These are phyloP conservation scores for Hyperoplus immaculatus DNA, from an alignment of 2,797 vertebrate genomes.

Conservation along the genomic window DNA sequence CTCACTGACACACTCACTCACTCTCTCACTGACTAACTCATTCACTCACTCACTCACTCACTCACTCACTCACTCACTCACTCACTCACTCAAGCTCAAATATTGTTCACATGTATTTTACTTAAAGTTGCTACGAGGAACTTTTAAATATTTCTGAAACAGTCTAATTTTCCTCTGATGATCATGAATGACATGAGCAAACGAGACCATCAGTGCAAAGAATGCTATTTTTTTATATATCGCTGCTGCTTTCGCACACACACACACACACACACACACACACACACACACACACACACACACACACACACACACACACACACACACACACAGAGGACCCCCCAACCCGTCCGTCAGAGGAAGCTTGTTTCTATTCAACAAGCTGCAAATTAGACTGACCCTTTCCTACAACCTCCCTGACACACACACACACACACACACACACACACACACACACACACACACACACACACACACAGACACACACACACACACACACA, in stretches of 20 bases:
- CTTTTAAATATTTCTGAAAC: too few relatives aligned
- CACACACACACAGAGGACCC: conserved; percentile 29
- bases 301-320: not conserved
- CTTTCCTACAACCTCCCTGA: conserved; percentile 34
- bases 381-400: conserved; percentile 75
- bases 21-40: too few relatives aligned
- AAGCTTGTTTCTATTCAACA: conserved; percentile 72
- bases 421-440: conserved; percentile 22
- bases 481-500: conserved; percentile 22
- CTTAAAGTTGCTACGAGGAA: too few relatives aligned
- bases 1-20: too few relatives aligned
- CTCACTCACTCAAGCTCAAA: too few relatives aligned
- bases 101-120: too few relatives aligned
- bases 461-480: conserved; percentile 30
- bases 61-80: too few relatives aligned
- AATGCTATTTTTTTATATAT: not conserved
- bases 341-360: conserved; percentile 58
- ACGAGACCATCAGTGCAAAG: too few relatives aligned
- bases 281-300: conserved; percentile 4
- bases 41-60: too few relatives aligned
- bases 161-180: too few relatives aligned
- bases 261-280: not conserved
- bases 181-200: too few relatives aligned
- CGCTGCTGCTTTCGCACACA: conserved; percentile 2
- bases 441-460: conserved; percentile 21